These are phyloP conservation scores for Cariama cristata DNA, from an alignment of 2,113 vertebrate genomes.

Conservation along the genomic window DNA sequence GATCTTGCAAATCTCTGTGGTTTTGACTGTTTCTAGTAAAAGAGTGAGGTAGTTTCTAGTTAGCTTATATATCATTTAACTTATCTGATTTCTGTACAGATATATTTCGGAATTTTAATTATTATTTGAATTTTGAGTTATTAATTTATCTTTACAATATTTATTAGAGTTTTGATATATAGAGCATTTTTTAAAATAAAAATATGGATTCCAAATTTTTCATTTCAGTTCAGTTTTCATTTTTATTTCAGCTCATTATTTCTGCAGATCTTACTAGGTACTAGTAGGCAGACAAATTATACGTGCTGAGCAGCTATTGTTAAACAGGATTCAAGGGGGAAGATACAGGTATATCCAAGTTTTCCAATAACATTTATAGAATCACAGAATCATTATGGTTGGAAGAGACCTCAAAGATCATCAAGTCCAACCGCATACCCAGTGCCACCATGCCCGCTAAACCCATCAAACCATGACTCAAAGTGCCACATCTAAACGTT, in stretches of 20 bases:
- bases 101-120: neutral
- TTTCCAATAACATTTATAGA: neutral
- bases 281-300: neutral
- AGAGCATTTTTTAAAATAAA: neutral
- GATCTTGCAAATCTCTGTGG: neutral
- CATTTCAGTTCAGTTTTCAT: neutral
- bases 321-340: neutral
- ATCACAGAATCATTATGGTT: too few species aligned
- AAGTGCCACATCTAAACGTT: too few species aligned
- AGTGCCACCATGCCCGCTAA: too few species aligned
- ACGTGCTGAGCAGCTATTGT: neutral
- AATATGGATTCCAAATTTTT: neutral
- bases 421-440: too few species aligned
- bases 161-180: neutral
- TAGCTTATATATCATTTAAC: neutral
- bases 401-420: too few species aligned
- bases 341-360: neutral
- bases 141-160: neutral
- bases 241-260: neutral
- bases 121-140: neutral
- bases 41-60: neutral
- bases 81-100: neutral
- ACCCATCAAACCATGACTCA: too few species aligned
- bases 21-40: neutral
- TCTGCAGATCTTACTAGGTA: neutral